These are phyloP conservation scores for Parasteatoda lunata DNA, from an alignment of 2,888 invertebrate species.

Conservation along the genomic window DNA sequence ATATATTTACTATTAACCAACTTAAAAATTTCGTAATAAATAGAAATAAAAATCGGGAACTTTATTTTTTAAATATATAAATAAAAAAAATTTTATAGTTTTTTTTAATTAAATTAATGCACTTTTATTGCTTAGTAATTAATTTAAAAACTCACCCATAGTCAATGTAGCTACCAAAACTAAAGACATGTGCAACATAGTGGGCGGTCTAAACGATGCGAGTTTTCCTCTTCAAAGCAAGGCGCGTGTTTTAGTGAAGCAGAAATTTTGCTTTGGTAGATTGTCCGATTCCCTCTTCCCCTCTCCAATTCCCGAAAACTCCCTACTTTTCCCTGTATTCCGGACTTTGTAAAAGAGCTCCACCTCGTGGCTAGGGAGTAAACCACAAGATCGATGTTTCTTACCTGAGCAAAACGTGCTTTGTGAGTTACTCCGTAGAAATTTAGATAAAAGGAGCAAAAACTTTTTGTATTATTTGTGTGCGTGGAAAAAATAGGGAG, in stretches of 20 bases:
- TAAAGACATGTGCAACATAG: slow-evolving; percentile 61
- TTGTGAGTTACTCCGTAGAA: slow-evolving; percentile 55
- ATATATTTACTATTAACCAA: too few species aligned
- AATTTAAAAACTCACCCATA: slow-evolving; percentile 33
- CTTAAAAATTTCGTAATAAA: too few species aligned
- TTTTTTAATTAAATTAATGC: too few species aligned
- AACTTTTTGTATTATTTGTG: slow-evolving; percentile 66
- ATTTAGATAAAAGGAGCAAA: slow-evolving; percentile 66
- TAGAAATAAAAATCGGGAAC: too few species aligned
- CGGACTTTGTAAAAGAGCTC: slow-evolving; percentile 39
- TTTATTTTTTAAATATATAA: too few species aligned
- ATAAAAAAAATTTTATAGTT: too few species aligned
- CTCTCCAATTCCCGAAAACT: slow-evolving; percentile 23
- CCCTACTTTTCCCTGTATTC: slow-evolving; percentile 44
- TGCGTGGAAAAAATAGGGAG: slow-evolving; percentile 60
- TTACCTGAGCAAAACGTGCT: slow-evolving; percentile 66
- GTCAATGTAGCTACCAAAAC: slow-evolving; percentile 26
- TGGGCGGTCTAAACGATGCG: slow-evolving; percentile 58
- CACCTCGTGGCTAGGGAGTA: slow-evolving; percentile 29
- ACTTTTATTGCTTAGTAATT: too few species aligned
- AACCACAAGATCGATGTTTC: slow-evolving; percentile 61
- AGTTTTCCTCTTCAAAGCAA: slow-evolving; percentile 61
- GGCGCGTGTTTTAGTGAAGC: slow-evolving; percentile 67
- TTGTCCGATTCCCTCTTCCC: slow-evolving; percentile 40
- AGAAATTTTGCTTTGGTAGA: slow-evolving; percentile 60